These are phyloP conservation scores for Lucinisca nassula DNA, from an alignment of 2,888 invertebrate species.

Conservation along the genomic window DNA sequence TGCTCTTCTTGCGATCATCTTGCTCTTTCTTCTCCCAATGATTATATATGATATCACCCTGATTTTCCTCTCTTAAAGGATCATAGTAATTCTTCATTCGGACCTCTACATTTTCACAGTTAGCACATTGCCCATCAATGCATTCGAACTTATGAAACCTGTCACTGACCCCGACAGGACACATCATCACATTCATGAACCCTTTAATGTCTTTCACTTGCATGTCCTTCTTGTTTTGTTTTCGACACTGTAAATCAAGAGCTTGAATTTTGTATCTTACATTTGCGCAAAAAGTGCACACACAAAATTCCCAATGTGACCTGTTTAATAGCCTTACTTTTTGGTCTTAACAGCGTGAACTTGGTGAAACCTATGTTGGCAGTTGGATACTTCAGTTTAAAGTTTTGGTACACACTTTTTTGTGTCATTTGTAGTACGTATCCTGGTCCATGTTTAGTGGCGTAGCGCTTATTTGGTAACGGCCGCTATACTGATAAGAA, in stretches of 20 bases:
- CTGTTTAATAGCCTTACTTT: background rate
- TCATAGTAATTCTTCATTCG: background rate
- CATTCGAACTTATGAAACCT: conserved; percentile 43
- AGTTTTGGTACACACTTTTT: background rate
- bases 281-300: background rate
- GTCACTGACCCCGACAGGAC: background rate
- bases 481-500: no score
- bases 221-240: background rate
- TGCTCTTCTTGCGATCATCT: conserved; percentile 39
- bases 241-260: background rate
- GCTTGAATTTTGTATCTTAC: background rate
- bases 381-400: background rate
- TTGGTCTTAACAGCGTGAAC: background rate
- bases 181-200: background rate
- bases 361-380: background rate
- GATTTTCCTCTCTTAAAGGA: background rate
- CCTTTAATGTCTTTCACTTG: background rate
- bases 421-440: background rate
- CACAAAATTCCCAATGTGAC: background rate
- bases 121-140: conserved; percentile 35
- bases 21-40: conserved; percentile 54
- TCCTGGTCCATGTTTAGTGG: background rate
- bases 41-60: conserved; percentile 33
- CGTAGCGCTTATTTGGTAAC: background rate
- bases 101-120: conserved; percentile 24